Evolutionary conservation across 2,797 vertebrate species (phyloP).

Genomic region (Arnoldichthys spilopterus): DNA sequence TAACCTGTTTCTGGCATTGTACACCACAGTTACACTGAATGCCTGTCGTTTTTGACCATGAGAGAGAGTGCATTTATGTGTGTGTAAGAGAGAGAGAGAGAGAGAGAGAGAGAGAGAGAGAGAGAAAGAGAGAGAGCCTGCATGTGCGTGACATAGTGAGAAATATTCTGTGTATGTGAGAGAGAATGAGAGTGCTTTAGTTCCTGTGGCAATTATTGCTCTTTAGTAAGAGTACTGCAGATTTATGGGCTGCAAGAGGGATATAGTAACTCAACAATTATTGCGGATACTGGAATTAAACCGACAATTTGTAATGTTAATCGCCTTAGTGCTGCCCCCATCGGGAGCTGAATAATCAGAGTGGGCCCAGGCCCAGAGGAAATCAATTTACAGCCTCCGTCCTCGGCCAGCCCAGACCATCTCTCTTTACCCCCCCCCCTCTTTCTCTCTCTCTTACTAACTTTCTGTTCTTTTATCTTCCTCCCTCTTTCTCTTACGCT

Average conservation of each 20-base stretch:
- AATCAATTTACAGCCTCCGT: constrained; percentile 64
- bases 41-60: constrained; percentile 11
- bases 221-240: constrained; percentile 65
- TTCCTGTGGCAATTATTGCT: constrained; percentile 67
- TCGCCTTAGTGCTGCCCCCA: constrained; percentile 62
- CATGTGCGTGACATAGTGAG: background rate
- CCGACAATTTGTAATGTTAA: constrained; percentile 78
- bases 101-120: constrained; percentile 5
- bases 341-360: constrained; percentile 68
- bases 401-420: constrained; percentile 32
- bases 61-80: background rate
- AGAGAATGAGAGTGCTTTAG: constrained; percentile 22
- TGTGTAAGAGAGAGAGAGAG: background rate
- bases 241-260: constrained; percentile 68
- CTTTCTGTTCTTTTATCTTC: constrained; percentile 5
- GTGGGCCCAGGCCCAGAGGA: constrained; percentile 60
- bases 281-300: constrained; percentile 69
- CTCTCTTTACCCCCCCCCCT: constrained; percentile 19
- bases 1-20: constrained; percentile 1
- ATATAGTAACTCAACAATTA: constrained; percentile 71
- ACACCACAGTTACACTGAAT: constrained; percentile 18
- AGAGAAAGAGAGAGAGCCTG: background rate
- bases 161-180: background rate
- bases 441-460: constrained; percentile 13
- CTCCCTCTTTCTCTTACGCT: constrained; percentile 17